Evolutionary conservation across 2,113 vertebrate genomes (phyloP).

Genomic region (Rhea pennata): DNA sequence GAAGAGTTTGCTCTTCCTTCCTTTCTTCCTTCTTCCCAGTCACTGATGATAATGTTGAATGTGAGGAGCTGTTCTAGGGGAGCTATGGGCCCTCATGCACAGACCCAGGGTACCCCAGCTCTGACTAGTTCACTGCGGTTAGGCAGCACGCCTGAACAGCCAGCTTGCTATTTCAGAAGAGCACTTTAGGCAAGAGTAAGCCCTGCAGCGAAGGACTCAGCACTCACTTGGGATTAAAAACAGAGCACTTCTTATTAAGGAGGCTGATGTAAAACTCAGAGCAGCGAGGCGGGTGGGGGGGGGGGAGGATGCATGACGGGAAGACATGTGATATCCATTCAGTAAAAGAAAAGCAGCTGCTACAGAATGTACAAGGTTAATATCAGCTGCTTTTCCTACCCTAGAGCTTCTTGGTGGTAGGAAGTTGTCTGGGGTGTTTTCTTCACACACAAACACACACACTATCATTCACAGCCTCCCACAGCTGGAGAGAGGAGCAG

Average conservation of each 20-base stretch:
- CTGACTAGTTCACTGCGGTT: not conserved
- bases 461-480: not conserved
- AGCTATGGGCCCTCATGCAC: not conserved
- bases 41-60: not conserved
- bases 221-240: conserved; percentile 39
- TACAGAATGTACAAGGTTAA: not conserved
- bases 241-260: conserved; percentile 51
- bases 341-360: conserved; percentile 39
- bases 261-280: conserved; percentile 45
- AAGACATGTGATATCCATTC: conserved; percentile 60
- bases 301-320: not conserved
- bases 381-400: not conserved
- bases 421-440: not conserved
- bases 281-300: not conserved
- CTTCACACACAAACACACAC: not conserved
- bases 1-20: not conserved
- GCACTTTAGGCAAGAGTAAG: not conserved
- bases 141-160: not conserved
- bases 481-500: not conserved
- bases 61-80: not conserved
- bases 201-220: not conserved
- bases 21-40: not conserved
- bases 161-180: not conserved
- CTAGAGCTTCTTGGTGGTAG: not conserved
- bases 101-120: not conserved